Conservation (phyloP, 2,113 vertebrate species). For the Prolemur simus region DNA sequence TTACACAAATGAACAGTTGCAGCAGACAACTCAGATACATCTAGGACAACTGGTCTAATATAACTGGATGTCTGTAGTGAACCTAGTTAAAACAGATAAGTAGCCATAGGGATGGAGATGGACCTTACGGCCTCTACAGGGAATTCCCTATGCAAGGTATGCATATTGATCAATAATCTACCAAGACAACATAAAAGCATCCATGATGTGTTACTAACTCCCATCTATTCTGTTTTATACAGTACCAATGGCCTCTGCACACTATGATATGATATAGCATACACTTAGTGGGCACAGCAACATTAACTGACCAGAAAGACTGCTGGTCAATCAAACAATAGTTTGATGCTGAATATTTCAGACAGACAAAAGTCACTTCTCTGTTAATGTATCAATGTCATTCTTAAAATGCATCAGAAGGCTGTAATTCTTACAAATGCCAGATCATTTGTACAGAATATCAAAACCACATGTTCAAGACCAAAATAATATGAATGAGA, state of each 20-base stretch:
- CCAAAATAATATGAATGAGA: slow-evolving; percentile 9
- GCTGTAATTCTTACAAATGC: not conserved
- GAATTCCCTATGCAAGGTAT: not conserved
- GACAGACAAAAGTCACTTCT: slow-evolving; percentile 19
- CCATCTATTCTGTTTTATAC: not conserved
- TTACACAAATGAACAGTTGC: not conserved
- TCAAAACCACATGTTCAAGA: not conserved
- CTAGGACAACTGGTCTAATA: not conserved
- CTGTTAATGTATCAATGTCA: not conserved
- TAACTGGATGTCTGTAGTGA: not conserved
- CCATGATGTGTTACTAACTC: not conserved
- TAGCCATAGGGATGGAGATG: not conserved
- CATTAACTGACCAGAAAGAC: not conserved
- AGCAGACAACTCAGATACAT: not conserved
- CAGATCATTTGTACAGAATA: not conserved
- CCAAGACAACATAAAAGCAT: not conserved
- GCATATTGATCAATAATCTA: not conserved
- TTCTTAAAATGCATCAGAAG: slow-evolving; percentile 21
- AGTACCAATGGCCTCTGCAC: not conserved
- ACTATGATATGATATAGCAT: not conserved
- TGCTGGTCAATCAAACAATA: not conserved
- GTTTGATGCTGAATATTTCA: not conserved
- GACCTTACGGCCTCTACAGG: not conserved
- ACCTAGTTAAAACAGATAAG: not conserved
- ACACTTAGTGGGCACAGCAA: not conserved